Evolutionary conservation across 2,797 vertebrate genomes (phyloP).

Genomic region (Melanotaenia trifasciata): DNA sequence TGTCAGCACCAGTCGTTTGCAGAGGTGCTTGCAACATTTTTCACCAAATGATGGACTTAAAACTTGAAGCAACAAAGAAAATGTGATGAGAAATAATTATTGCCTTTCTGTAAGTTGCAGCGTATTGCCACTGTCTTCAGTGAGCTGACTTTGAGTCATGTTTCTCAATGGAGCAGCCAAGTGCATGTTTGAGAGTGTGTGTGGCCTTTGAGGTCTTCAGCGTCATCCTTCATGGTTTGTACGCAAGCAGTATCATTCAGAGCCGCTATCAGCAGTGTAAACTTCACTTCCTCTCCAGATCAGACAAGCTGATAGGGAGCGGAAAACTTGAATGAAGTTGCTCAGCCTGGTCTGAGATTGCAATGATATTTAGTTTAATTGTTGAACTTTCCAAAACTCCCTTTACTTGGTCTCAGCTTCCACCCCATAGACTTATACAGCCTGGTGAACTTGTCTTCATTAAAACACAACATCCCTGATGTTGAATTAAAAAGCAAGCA

Average conservation of each 20-base stretch:
- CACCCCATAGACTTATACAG: slow-evolving; percentile 29
- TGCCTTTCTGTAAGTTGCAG: not conserved
- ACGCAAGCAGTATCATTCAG: slow-evolving; percentile 71
- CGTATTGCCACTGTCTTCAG: slow-evolving; percentile 23
- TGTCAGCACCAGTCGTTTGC: not conserved
- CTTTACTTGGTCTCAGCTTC: slow-evolving; percentile 44
- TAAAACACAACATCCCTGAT: slow-evolving; percentile 25
- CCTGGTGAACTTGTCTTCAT: slow-evolving; percentile 47
- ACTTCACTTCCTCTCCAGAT: slow-evolving; percentile 83
- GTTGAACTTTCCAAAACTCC: slow-evolving; percentile 53
- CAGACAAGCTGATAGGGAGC: slow-evolving; percentile 75
- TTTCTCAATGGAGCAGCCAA: slow-evolving; percentile 64
- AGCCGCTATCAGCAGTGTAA: slow-evolving; percentile 76
- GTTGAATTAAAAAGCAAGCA: slow-evolving; percentile 1
- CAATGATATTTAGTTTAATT: slow-evolving; percentile 74
- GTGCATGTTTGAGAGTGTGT: slow-evolving; percentile 48
- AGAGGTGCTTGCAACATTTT: not conserved
- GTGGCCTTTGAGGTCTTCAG: slow-evolving; percentile 72
- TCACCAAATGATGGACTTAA: not conserved
- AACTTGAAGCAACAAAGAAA: not conserved
- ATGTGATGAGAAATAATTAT: not conserved
- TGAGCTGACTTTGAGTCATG: slow-evolving; percentile 25
- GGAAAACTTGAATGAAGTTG: slow-evolving; percentile 82
- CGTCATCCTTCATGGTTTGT: slow-evolving; percentile 71
- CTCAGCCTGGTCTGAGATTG: slow-evolving; percentile 70